phyloP scores from a whole-genome alignment of 2,113 vertebrate genomes.

The Cnemophilus loriae region DNA sequence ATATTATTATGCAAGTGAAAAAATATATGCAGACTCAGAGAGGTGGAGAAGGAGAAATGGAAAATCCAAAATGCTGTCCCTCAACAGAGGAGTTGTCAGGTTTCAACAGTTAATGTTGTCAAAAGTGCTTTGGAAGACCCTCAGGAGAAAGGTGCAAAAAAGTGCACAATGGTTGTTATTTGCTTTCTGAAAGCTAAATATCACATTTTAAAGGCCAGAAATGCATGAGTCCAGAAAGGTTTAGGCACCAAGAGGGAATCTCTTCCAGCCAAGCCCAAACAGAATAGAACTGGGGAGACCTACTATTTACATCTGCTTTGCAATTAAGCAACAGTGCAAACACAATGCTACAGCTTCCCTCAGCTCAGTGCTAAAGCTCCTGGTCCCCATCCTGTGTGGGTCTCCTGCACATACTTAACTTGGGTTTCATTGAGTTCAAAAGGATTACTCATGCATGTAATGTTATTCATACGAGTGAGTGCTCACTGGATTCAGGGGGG shows the following conservation, averaged over 20 bases:
- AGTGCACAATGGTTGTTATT: conserved; percentile 13
- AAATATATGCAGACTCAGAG: neutral
- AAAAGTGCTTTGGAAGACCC: conserved; percentile 21
- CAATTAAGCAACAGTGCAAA: conserved; percentile 39
- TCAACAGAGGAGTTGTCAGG: neutral
- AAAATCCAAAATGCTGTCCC: neutral
- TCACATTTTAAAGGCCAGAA: conserved; percentile 48
- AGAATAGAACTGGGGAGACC: neutral
- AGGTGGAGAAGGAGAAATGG: neutral
- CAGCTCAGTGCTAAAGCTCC: neutral
- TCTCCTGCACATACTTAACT: neutral
- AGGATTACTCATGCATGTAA: conserved; percentile 38
- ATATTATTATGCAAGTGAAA: neutral
- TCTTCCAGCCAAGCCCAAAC: neutral
- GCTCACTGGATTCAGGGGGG: conserved; percentile 2
- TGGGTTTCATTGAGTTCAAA: conserved; percentile 51
- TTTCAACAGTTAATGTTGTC: conserved; percentile 29
- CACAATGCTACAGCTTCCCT: neutral
- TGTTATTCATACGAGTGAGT: conserved; percentile 49
- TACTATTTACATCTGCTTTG: conserved; percentile 25
- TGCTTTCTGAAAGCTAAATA: conserved; percentile 57
- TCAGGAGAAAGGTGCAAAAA: conserved; percentile 18
- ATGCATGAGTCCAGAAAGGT: neutral
- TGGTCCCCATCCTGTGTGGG: neutral
- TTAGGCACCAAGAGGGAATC: neutral